A percentile compares a stretch with the other conserved stretches of the same genome.
These are phyloP conservation scores for Cataglyphis altisquamis DNA, from an alignment of 2,888 invertebrate genomes.

Conservation along the genomic window DNA sequence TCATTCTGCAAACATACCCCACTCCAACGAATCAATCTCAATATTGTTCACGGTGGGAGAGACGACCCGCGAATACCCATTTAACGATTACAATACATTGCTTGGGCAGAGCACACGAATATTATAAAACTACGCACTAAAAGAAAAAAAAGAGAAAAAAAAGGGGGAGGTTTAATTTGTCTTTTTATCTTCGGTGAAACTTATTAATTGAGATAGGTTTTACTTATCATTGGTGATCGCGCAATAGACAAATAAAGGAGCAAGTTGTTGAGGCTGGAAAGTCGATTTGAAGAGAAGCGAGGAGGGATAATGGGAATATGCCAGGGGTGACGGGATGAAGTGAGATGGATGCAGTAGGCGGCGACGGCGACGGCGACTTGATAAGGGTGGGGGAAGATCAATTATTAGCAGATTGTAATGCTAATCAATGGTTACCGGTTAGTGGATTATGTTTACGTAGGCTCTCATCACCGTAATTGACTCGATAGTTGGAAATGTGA, in stretches of 20 bases:
- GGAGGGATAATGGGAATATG: not conserved
- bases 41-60: constrained; percentile 57
- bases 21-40: constrained; percentile 53
- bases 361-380: not conserved
- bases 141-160: constrained; percentile 20
- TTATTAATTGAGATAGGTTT: constrained; percentile 53
- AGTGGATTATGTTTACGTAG: constrained; percentile 82
- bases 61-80: constrained; percentile 71
- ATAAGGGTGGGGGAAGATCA: constrained; percentile 60
- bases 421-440: constrained; percentile 83
- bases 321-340: constrained; percentile 36
- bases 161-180: constrained; percentile 16
- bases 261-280: constrained; percentile 36
- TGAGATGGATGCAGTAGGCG: constrained; percentile 27
- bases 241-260: constrained; percentile 27
- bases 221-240: constrained; percentile 14
- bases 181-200: not conserved
- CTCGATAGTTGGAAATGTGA: constrained; percentile 77
- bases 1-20: constrained; percentile 78
- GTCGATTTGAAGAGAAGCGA: constrained; percentile 2
- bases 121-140: constrained; percentile 72
- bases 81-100: constrained; percentile 74
- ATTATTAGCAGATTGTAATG: constrained; percentile 84
- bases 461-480: constrained; percentile 83
- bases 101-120: constrained; percentile 52